phyloP scores from a whole-genome alignment of 2,888 invertebrate species.

The Biston betularia region DNA sequence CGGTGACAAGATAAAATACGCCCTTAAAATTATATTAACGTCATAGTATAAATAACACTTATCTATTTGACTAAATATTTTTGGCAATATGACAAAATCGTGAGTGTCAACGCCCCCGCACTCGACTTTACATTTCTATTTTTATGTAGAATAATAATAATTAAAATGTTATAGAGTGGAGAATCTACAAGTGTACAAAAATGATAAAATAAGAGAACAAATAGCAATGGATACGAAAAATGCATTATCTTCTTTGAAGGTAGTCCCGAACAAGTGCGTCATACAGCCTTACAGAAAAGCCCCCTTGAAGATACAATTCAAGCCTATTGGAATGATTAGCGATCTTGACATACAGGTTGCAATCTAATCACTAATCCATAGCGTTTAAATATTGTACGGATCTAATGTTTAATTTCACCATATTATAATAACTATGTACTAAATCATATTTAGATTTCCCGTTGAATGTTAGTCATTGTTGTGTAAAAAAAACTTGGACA shows the following conservation, averaged over 20 bases:
- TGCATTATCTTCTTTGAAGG: conserved; percentile 73
- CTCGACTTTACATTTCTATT: not conserved
- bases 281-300: conserved; percentile 72
- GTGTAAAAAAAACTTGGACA: too few relatives aligned
- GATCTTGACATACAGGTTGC: conserved; percentile 73
- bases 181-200: conserved; percentile 71
- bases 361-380: not conserved
- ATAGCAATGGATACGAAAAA: conserved; percentile 72
- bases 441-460: too few relatives aligned
- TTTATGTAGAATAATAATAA: conserved; percentile 3
- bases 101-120: not conserved
- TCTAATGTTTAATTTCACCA: not conserved
- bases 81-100: conserved; percentile 25
- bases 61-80: conserved; percentile 26
- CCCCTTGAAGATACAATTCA: conserved; percentile 77
- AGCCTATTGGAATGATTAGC: conserved; percentile 76
- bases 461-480: too few relatives aligned
- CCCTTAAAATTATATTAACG: not conserved
- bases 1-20: not conserved
- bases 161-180: conserved; percentile 59
- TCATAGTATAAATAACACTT: conserved; percentile 22
- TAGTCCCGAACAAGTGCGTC: conserved; percentile 68
- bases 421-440: not conserved
- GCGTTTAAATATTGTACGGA: not conserved
- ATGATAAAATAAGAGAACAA: conserved; percentile 68